Evolutionary conservation across 2,113 vertebrate genomes (phyloP).

Genomic region (Epinephelus lanceolatus): DNA sequence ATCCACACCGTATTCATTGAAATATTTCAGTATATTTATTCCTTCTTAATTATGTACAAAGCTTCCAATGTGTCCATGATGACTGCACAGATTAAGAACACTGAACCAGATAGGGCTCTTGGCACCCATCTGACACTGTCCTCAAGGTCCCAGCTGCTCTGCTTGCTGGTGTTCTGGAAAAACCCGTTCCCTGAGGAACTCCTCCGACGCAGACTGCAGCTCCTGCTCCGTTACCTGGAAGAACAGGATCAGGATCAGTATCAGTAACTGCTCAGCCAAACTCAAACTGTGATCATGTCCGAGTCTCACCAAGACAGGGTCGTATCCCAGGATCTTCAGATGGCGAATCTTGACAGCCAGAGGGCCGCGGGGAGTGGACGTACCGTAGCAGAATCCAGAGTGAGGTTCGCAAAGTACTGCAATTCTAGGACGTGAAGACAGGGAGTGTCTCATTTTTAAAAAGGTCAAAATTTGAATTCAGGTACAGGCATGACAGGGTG

Average conservation of each 20-base stretch:
- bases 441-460: constrained; percentile 4
- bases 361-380: constrained; percentile 83
- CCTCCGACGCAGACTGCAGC: constrained; percentile 79
- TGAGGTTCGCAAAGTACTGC: constrained; percentile 85
- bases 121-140: not conserved
- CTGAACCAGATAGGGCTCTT: not conserved
- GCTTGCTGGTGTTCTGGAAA: constrained; percentile 66
- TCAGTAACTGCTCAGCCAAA: not conserved
- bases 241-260: not conserved
- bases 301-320: constrained; percentile 88
- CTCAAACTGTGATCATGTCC: not conserved
- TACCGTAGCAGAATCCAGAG: constrained; percentile 85
- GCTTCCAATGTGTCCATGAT: not conserved
- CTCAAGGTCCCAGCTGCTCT: constrained; percentile 11
- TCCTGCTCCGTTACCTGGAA: constrained; percentile 83
- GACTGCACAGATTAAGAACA: not conserved
- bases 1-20: not conserved
- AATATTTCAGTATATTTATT: not conserved
- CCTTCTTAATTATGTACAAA: not conserved
- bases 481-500: not conserved
- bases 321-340: constrained; percentile 88
- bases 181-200: constrained; percentile 83
- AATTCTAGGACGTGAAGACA: constrained; percentile 80
- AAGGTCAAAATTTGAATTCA: constrained; percentile 25
- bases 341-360: constrained; percentile 89